These are phyloP conservation scores for Grantiella picta DNA, from an alignment of 2,113 vertebrate species.

Conservation along the genomic window DNA sequence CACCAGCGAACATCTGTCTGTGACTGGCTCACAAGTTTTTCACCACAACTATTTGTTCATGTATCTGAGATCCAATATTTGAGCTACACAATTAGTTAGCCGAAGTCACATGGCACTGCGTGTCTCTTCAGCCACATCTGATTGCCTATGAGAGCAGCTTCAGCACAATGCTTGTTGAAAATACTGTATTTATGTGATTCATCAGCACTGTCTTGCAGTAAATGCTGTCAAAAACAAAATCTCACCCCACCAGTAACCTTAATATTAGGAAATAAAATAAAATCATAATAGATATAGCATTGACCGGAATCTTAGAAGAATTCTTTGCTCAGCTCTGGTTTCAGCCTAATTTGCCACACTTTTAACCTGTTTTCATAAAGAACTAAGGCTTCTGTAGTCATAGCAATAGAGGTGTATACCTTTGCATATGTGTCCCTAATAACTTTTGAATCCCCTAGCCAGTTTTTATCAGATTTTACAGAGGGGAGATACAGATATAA, in stretches of 20 bases:
- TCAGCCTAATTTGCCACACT: not conserved
- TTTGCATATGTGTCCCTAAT: not conserved
- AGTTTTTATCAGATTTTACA: not conserved
- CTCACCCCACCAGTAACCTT: not conserved
- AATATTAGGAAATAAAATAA: not conserved
- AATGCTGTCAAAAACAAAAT: not conserved
- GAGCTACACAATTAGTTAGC: not conserved
- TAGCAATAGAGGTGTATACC: not conserved
- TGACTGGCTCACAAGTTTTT: not conserved
- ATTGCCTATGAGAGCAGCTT: not conserved
- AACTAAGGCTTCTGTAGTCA: not conserved
- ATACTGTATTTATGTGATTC: not conserved
- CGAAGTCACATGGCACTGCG: not conserved
- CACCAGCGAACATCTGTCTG: conserved; percentile 13
- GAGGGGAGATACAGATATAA: not conserved
- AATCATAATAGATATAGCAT: not conserved
- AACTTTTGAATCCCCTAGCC: not conserved
- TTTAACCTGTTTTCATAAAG: not conserved
- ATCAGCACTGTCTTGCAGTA: not conserved
- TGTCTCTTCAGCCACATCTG: not conserved
- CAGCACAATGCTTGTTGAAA: not conserved
- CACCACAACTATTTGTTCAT: not conserved
- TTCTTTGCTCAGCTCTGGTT: not conserved
- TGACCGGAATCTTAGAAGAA: not conserved
- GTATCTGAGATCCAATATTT: not conserved